phyloP scores from a whole-genome alignment of 2,888 invertebrate genomes.

The Orchesellides sinensis region DNA sequence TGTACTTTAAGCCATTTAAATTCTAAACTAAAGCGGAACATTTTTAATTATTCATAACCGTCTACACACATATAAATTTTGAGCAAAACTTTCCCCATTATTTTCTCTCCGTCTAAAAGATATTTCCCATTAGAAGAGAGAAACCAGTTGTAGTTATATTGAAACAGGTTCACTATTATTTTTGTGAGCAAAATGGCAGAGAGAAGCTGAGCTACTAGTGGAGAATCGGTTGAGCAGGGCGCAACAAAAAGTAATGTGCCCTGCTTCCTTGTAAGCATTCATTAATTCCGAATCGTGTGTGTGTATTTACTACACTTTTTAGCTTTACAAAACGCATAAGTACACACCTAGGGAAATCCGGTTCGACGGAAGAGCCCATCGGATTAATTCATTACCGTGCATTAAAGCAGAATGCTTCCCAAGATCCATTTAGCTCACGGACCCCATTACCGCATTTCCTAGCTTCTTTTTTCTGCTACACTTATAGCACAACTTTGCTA shows the following conservation, averaged over 20 bases:
- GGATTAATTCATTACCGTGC: conserved; percentile 67
- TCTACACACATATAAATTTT: conserved; percentile 42
- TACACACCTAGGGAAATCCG: conserved; percentile 58
- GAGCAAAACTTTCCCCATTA: conserved; percentile 62
- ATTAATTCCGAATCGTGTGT: conserved; percentile 61
- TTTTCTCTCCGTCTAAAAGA: conserved; percentile 48
- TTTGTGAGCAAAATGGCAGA: conserved; percentile 6
- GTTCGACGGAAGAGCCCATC: conserved; percentile 65
- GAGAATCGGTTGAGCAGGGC: neutral
- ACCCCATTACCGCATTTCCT: conserved; percentile 52
- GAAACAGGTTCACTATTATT: conserved; percentile 34
- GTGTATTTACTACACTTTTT: conserved; percentile 17
- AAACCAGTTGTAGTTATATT: neutral
- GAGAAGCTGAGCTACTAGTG: no score
- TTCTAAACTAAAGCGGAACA: conserved; percentile 17
- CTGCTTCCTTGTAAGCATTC: conserved; percentile 32
- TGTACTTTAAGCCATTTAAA: neutral
- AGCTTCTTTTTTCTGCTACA: conserved; percentile 23
- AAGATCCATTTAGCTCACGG: conserved; percentile 62
- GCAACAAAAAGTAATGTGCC: conserved; percentile 49
- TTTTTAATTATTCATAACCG: conserved; percentile 66
- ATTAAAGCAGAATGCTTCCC: conserved; percentile 63
- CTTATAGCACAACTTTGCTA: conserved; percentile 14
- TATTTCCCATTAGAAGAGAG: conserved; percentile 18
- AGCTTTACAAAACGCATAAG: conserved; percentile 36